These are phyloP conservation scores for Aphidius ervi DNA, from an alignment of 1,140 invertebrate species.

Conservation along the genomic window DNA sequence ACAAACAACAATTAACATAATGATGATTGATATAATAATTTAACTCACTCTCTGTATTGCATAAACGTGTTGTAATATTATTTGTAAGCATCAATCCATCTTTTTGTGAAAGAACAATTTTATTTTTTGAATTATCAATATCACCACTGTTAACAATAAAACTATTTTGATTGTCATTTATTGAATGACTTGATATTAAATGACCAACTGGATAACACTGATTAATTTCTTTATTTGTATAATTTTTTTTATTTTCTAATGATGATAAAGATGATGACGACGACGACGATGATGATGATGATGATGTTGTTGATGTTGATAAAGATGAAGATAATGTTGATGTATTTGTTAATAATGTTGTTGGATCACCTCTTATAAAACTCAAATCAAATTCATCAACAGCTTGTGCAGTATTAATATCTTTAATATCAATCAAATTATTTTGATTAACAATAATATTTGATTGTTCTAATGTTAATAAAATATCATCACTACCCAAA, in stretches of 20 bases:
- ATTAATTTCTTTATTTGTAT: slow-evolving; percentile 24
- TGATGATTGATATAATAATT: slow-evolving; percentile 1
- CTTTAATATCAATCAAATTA: slow-evolving; percentile 22
- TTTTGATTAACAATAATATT: slow-evolving; percentile 18
- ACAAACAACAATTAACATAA: slow-evolving; percentile 5
- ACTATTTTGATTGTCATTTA: slow-evolving; percentile 20
- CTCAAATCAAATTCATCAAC: slow-evolving; percentile 47
- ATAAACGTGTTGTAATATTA: slow-evolving; percentile 21
- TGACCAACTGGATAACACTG: slow-evolving; percentile 44
- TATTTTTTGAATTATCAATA: slow-evolving; percentile 16
- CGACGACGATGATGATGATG: no score
- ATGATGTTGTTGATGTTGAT: slow-evolving; percentile 5
- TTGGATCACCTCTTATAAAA: slow-evolving; percentile 47
- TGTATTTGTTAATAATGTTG: slow-evolving; percentile 29
- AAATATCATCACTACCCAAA: slow-evolving; percentile 12
- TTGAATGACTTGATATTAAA: slow-evolving; percentile 33
- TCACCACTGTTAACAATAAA: slow-evolving; percentile 9
- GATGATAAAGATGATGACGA: slow-evolving; percentile 16
- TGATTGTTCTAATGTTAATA: background rate
- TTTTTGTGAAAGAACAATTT: slow-evolving; percentile 41
- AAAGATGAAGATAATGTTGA: slow-evolving; percentile 14
- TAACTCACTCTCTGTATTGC: background rate
- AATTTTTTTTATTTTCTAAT: slow-evolving; percentile 30
- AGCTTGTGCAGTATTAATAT: slow-evolving; percentile 27
- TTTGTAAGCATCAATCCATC: slow-evolving; percentile 39